Evolutionary conservation across 2,797 vertebrate genomes (phyloP), one percentile per base, ranked within the genome.

Genomic region (Peromyscus aztecus): DNA sequence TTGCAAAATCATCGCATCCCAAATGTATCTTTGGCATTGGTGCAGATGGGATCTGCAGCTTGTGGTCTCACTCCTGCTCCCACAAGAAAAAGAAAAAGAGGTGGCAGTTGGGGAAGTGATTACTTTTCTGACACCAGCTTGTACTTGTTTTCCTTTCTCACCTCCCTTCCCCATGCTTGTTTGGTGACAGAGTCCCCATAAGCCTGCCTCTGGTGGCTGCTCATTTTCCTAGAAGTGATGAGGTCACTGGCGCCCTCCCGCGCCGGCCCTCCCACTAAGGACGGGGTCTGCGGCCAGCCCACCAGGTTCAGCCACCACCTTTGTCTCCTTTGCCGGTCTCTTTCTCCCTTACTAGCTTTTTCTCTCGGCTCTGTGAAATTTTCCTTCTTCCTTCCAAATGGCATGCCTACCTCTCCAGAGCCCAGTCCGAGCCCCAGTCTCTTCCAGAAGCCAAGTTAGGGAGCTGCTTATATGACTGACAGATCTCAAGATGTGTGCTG

Each of bases 301-400:
- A 75, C 73, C 16, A 81, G 94, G 65, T 61, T 86, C 85, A 11
- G 0, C 65, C 55, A 73, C 59, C 76, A 91, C 77, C 83, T 77
- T 78, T 89, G n/a, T 90, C 65, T 94, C 89, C 0, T 76, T 63
- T 96, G 82, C 67, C 95, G 95, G 76, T 90, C 89, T 97, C 89
- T 94, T 40, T 61, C 97, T 88, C 71, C 59, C 46, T 96, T 95
- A 80, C 43, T 17, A 29, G 92, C 82, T 91, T 93, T 98, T 95
- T 85, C 88, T 76, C 90, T 94, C 88, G 76, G 73, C 91, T 90
- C 73, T 85, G 29, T 80, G 91, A 89, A 29, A 94, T 88, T 61
- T 95, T 83, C 76, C 40, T 27, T 85, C 43, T 73, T 34, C 13
- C 55, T 96, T 59, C 16, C 19, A 37, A 75, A 29, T 6, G 34